phyloP scores from a whole-genome alignment of 2,888 invertebrate genomes.

The Anarsia innoxiella region DNA sequence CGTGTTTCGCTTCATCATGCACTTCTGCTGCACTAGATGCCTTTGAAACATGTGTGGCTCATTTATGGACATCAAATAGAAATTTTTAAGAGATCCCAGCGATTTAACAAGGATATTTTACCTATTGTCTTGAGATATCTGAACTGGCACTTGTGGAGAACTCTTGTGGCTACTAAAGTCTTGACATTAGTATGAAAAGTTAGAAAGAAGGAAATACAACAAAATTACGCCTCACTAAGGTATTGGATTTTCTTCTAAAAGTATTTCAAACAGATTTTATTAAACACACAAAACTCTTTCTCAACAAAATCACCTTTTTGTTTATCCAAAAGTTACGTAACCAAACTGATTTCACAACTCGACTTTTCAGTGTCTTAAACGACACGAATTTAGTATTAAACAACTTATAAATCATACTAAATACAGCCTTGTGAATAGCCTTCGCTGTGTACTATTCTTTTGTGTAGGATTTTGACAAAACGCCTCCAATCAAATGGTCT shows the following conservation, averaged over 20 bases:
- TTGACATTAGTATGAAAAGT: not conserved
- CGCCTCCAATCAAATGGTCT: slow-evolving; percentile 62
- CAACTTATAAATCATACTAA: slow-evolving; percentile 61
- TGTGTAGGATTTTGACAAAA: slow-evolving; percentile 50
- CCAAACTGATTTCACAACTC: slow-evolving; percentile 11
- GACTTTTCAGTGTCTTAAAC: slow-evolving; percentile 20
- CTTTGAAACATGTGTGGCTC: too few relatives aligned
- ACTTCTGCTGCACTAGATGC: too few relatives aligned
- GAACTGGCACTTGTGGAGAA: too few relatives aligned
- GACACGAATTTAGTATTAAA: slow-evolving; percentile 65
- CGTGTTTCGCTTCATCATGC: slow-evolving; percentile 36
- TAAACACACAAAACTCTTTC: too few relatives aligned
- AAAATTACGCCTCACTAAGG: too few relatives aligned
- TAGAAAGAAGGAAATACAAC: not conserved
- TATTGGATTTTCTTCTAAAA: too few relatives aligned
- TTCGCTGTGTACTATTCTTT: slow-evolving; percentile 51
- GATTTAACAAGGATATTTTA: too few relatives aligned
- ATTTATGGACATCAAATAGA: too few relatives aligned
- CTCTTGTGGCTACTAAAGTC: not conserved
- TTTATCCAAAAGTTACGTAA: slow-evolving; percentile 3
- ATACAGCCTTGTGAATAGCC: slow-evolving; percentile 64
- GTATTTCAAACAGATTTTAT: too few relatives aligned
- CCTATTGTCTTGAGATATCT: not conserved
- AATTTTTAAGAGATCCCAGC: too few relatives aligned
- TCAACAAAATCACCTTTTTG: not conserved